A percentile compares a stretch with the other conserved stretches of the same genome.
These are phyloP conservation scores for Eulacestoma nigropectus DNA, from an alignment of 2,113 vertebrate species.

Conservation along the genomic window DNA sequence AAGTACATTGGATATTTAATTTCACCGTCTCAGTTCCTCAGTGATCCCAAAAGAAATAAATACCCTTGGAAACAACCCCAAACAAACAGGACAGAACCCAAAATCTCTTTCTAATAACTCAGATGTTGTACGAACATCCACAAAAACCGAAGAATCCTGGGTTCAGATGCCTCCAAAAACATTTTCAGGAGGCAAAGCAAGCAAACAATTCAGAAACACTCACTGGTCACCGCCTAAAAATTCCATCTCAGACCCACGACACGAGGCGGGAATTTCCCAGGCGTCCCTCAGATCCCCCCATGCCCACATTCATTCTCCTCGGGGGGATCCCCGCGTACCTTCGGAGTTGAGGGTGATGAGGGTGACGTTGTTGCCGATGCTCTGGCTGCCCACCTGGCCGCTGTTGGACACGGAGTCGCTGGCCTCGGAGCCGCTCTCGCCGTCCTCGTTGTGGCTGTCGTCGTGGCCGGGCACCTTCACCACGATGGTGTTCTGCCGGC, in stretches of 20 bases:
- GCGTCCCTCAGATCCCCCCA: not conserved
- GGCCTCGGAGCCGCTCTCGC: slow-evolving; percentile 94
- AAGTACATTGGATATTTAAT: not conserved
- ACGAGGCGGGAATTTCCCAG: rapidly evolving
- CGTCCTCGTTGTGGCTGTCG: slow-evolving; percentile 90
- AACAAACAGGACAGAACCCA: not conserved
- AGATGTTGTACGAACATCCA: rapidly evolving
- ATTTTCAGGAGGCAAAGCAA: too few species aligned
- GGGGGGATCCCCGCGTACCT: slow-evolving; percentile 69
- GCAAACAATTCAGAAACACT: too few species aligned
- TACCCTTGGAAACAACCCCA: not conserved
- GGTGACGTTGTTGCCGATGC: slow-evolving; percentile 89
- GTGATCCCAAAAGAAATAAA: not conserved
- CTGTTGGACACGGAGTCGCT: slow-evolving; percentile 92
- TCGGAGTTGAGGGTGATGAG: slow-evolving; percentile 96
- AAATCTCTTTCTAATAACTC: not conserved
- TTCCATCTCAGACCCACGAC: not conserved
- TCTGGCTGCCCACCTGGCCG: slow-evolving; percentile 78
- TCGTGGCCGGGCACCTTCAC: slow-evolving; percentile 92
- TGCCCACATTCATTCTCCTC: too few species aligned
- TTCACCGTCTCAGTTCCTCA: not conserved
- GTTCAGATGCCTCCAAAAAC: not conserved
- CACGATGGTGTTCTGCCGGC: slow-evolving; percentile 94
- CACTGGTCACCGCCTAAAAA: not conserved
- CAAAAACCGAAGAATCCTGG: rapidly evolving